Conservation (phyloP, 2,888 invertebrate species). For the Pyrocoelia pectoralis region DNA sequence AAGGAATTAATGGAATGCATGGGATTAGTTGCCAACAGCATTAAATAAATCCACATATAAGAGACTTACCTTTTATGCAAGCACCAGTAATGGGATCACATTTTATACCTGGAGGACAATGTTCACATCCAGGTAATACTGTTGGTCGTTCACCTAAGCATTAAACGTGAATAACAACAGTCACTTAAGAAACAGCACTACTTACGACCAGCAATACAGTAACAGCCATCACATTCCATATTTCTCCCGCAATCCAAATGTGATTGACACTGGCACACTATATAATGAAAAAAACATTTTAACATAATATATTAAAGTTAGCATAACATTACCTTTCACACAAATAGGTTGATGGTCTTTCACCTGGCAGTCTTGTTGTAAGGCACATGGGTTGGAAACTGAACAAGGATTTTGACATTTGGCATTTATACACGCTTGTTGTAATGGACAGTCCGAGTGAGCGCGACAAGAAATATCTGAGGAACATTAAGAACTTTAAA, state of each 20-base stretch:
- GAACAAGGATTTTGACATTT: slow-evolving; percentile 86
- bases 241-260: slow-evolving; percentile 67
- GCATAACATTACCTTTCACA: slow-evolving; percentile 69
- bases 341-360: slow-evolving; percentile 86
- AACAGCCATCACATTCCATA: slow-evolving; percentile 74
- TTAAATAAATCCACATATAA: slow-evolving; percentile 46
- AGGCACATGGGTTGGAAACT: slow-evolving; percentile 75
- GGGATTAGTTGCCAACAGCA: slow-evolving; percentile 52
- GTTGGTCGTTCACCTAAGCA: slow-evolving; percentile 36
- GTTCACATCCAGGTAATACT: slow-evolving; percentile 68
- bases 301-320: not conserved
- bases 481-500: slow-evolving; percentile 34
- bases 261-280: slow-evolving; percentile 77
- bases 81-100: slow-evolving; percentile 84
- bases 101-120: slow-evolving; percentile 79
- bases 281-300: slow-evolving; percentile 44
- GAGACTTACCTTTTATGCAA: slow-evolving; percentile 81
- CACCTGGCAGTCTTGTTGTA: slow-evolving; percentile 82
- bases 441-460: slow-evolving; percentile 80
- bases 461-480: slow-evolving; percentile 81
- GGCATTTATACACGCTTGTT: slow-evolving; percentile 80
- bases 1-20: slow-evolving; percentile 24
- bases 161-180: not conserved
- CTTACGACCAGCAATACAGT: slow-evolving; percentile 61
- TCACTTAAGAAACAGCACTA: not conserved